Evolutionary conservation across 2,888 invertebrate genomes (phyloP).

Genomic region (Stenoptilia bipunctidactyla): DNA sequence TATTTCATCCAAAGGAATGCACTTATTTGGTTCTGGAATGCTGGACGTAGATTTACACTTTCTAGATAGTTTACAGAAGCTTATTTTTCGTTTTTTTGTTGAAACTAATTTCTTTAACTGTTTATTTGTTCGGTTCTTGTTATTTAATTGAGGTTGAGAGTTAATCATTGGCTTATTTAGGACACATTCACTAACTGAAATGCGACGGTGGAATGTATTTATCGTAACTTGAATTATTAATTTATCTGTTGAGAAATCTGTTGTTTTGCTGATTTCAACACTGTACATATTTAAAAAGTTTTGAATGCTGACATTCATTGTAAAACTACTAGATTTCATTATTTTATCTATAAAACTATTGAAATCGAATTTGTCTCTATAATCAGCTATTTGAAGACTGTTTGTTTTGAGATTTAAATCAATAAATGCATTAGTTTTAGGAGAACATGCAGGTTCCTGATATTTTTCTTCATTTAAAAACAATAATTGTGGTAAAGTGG

Average conservation of each 20-base stretch:
- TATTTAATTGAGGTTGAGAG: no score
- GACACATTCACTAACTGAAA: no score
- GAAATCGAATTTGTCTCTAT: neutral
- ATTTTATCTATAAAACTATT: neutral
- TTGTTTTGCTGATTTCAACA: neutral
- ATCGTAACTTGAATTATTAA: neutral
- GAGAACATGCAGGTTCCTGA: no score
- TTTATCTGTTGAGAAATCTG: no score
- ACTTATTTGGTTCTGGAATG: conserved; percentile 22
- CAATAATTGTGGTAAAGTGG: no score
- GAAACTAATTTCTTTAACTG: neutral
- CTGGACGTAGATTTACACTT: conserved; percentile 44
- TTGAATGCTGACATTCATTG: neutral
- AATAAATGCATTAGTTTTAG: neutral
- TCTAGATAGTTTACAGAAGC: conserved; percentile 32
- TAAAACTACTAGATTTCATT: neutral
- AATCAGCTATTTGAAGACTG: no score
- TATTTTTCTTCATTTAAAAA: no score
- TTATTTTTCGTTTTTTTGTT: conserved; percentile 20
- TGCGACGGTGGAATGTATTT: no score
- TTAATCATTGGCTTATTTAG: no score
- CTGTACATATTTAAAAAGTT: neutral
- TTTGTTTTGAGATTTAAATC: conserved; percentile 1
- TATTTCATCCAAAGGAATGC: conserved; percentile 34
- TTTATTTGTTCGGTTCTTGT: neutral